These are phyloP conservation scores for Labeo rohita DNA, from an alignment of 2,113 vertebrate genomes.

Conservation along the genomic window DNA sequence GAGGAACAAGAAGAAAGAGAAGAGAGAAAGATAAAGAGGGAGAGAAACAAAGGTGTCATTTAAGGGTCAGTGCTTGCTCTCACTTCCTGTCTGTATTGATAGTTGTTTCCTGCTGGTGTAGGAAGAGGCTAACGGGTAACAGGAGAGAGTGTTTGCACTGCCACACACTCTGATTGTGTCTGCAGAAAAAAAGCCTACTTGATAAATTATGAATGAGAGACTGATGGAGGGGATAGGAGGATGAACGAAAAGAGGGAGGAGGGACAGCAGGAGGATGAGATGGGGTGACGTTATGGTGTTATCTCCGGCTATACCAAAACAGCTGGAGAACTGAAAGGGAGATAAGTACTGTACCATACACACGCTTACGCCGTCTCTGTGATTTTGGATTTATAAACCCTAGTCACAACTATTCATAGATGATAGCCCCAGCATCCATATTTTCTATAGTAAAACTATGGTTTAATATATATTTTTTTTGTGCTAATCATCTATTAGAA, in stretches of 20 bases:
- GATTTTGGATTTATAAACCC: constrained; percentile 19
- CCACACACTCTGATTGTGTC: constrained; percentile 68
- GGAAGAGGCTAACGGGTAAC: constrained; percentile 74
- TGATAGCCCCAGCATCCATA: background rate
- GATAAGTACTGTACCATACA: constrained; percentile 53
- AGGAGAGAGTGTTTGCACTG: constrained; percentile 65
- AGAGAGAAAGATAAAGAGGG: background rate
- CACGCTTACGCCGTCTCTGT: constrained; percentile 9
- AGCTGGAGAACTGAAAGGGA: constrained; percentile 66
- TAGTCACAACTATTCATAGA: background rate
- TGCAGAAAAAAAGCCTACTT: constrained; percentile 74
- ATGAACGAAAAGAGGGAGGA: constrained; percentile 42
- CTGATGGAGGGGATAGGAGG: constrained; percentile 71
- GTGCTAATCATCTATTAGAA: background rate
- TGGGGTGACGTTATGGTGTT: constrained; percentile 65
- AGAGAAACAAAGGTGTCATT: constrained; percentile 63
- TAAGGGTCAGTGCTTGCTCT: constrained; percentile 71
- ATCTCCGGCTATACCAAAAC: constrained; percentile 73
- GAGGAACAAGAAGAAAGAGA: constrained; percentile 44
- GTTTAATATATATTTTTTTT: too few species aligned
- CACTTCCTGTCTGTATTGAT: constrained; percentile 79
- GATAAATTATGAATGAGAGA: constrained; percentile 82
- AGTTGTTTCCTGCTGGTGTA: constrained; percentile 75
- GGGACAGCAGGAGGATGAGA: constrained; percentile 46
- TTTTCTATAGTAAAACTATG: background rate